Conservation (phyloP, 2,888 invertebrate species). For the Merodon equestris region DNA sequence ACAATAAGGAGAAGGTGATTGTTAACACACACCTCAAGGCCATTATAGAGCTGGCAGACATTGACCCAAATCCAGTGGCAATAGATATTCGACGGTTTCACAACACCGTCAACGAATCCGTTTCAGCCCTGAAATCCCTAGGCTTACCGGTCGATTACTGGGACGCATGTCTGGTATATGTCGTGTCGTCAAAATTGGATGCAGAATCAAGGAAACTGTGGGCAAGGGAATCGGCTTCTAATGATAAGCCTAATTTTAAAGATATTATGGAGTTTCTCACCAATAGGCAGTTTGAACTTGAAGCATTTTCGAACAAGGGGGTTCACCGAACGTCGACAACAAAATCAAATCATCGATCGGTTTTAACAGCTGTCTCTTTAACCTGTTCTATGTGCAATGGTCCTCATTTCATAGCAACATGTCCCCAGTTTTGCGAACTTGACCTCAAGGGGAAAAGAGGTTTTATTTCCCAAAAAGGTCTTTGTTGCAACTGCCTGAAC, state of each 20-base stretch:
- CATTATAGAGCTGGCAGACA: not conserved
- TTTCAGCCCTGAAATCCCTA: not conserved
- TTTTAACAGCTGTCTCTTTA: not conserved
- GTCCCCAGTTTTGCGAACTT: not conserved
- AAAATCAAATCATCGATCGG: conserved; percentile 1
- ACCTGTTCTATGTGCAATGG: conserved; percentile 14
- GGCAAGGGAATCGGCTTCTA: not conserved
- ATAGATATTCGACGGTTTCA: not conserved
- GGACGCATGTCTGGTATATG: not conserved
- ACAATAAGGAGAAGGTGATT: conserved; percentile 14
- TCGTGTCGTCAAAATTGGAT: not conserved
- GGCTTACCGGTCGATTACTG: conserved; percentile 2
- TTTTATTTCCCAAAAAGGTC: conserved; percentile 8
- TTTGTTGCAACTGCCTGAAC: conserved; percentile 27
- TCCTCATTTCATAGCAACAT: not conserved
- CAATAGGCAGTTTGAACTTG: conserved; percentile 14
- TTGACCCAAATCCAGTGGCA: not conserved
- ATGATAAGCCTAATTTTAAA: not conserved
- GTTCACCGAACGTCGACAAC: not conserved
- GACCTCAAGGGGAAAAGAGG: conserved; percentile 4
- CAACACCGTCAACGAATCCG: conserved; percentile 8
- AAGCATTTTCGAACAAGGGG: not conserved
- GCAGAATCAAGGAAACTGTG: conserved; percentile 2
- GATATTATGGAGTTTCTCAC: conserved; percentile 1
- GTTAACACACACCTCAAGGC: not conserved